Conservation (phyloP, 2,797 vertebrate genomes). For the Poeciliopsis infans region DNA sequence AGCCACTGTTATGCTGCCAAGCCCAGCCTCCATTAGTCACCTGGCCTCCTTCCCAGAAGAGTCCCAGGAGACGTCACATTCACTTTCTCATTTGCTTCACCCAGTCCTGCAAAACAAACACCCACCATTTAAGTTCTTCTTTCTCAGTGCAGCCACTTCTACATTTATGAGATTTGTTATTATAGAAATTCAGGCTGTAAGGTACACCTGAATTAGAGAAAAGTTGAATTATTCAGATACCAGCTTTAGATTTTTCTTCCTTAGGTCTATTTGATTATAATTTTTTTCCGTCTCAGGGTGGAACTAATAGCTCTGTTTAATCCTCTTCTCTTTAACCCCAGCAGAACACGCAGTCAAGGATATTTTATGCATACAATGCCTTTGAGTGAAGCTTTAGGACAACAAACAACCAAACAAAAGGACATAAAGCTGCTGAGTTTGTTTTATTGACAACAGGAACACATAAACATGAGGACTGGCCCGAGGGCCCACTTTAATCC, state of each 20-base stretch:
- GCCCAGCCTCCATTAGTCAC: slow-evolving; percentile 47
- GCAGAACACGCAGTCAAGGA: slow-evolving; percentile 23
- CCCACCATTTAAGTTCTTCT: slow-evolving; percentile 20
- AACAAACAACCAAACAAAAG: slow-evolving; percentile 25
- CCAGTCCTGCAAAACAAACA: slow-evolving; percentile 1
- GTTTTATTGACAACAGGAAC: slow-evolving; percentile 49
- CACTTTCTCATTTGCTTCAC: slow-evolving; percentile 39
- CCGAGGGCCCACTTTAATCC: slow-evolving; percentile 61
- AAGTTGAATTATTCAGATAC: background rate
- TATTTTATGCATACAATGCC: slow-evolving; percentile 23
- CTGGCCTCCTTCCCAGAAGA: slow-evolving; percentile 25
- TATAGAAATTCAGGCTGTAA: background rate
- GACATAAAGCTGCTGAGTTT: slow-evolving; percentile 33
- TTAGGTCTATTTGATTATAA: background rate
- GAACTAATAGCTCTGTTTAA: slow-evolving; percentile 10
- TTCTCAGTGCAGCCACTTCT: slow-evolving; percentile 12
- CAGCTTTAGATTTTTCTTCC: background rate
- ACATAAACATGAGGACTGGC: slow-evolving; percentile 51
- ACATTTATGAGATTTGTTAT: slow-evolving; percentile 27
- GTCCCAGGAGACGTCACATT: slow-evolving; percentile 37
- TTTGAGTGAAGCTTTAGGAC: slow-evolving; percentile 44
- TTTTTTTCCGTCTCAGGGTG: background rate
- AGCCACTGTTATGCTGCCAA: slow-evolving; percentile 59
- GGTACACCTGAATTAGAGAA: background rate
- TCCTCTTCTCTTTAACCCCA: slow-evolving; percentile 8